phyloP scores from a whole-genome alignment of 2,113 vertebrate species.

The Elephantulus edwardii region DNA sequence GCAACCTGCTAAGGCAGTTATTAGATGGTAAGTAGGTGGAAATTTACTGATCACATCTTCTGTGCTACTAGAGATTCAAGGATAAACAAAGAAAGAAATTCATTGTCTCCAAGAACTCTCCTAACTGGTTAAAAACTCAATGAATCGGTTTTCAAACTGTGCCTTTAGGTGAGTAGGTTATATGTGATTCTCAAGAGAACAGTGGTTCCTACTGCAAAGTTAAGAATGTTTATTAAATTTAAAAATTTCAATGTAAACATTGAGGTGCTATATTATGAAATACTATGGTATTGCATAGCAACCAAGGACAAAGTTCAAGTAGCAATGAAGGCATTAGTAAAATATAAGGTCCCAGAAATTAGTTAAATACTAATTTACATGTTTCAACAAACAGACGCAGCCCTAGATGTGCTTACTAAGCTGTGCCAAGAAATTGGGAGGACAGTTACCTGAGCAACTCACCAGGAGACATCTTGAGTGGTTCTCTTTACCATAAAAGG shows the following conservation, averaged over 20 bases:
- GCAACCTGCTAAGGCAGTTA: conserved; percentile 29
- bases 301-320: too few relatives aligned
- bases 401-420: too few relatives aligned
- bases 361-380: too few relatives aligned
- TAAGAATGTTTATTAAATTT: neutral
- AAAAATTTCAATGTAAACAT: conserved; percentile 8
- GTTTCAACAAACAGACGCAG: too few relatives aligned
- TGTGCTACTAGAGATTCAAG: conserved; percentile 49
- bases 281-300: neutral
- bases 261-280: neutral
- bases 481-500: too few relatives aligned
- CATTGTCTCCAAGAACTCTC: conserved; percentile 31
- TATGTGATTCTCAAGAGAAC: neutral
- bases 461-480: too few relatives aligned
- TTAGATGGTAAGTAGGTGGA: conserved; percentile 49
- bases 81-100: conserved; percentile 25
- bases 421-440: too few relatives aligned
- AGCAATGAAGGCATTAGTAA: too few relatives aligned
- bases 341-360: too few relatives aligned
- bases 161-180: neutral
- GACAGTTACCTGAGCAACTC: too few relatives aligned
- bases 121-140: neutral
- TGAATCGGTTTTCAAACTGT: neutral
- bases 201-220: neutral
- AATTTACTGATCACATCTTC: conserved; percentile 9